Conservation (phyloP, 1,140 invertebrate species). For the Danaus plexippus region DNA sequence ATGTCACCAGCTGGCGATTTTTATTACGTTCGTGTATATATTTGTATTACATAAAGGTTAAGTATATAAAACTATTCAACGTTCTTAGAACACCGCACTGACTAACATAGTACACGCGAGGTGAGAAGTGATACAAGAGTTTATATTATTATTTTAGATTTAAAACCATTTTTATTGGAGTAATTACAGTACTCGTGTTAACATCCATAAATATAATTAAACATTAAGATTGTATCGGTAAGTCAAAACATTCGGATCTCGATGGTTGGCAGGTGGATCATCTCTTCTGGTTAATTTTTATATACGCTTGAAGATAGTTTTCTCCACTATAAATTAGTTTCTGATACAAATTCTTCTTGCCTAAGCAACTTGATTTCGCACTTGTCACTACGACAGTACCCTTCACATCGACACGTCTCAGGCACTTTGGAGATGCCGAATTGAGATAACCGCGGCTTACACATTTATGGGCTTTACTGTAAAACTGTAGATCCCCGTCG, state of each 20-base stretch:
- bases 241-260: no score
- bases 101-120: slow-evolving; percentile 20
- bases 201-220: no score
- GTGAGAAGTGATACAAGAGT: slow-evolving; percentile 10
- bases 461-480: slow-evolving; percentile 17
- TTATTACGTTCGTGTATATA: slow-evolving; percentile 23
- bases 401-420: slow-evolving; percentile 33
- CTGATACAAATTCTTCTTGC: no score
- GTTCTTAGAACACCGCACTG: slow-evolving; percentile 22
- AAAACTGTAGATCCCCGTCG: slow-evolving; percentile 28
- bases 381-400: slow-evolving; percentile 19
- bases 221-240: no score
- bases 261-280: neutral
- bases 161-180: no score
- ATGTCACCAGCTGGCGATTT: slow-evolving; percentile 13
- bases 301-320: no score
- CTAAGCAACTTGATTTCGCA: slow-evolving; percentile 1
- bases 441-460: slow-evolving; percentile 22
- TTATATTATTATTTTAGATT: no score
- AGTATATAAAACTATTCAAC: slow-evolving; percentile 18
- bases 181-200: no score
- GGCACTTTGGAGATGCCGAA: slow-evolving; percentile 47
- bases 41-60: slow-evolving; percentile 34
- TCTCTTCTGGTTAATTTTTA: neutral
- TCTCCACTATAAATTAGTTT: no score